Evolutionary conservation across 2,113 vertebrate species (phyloP).

Genomic region (Coracopsis vasa): DNA sequence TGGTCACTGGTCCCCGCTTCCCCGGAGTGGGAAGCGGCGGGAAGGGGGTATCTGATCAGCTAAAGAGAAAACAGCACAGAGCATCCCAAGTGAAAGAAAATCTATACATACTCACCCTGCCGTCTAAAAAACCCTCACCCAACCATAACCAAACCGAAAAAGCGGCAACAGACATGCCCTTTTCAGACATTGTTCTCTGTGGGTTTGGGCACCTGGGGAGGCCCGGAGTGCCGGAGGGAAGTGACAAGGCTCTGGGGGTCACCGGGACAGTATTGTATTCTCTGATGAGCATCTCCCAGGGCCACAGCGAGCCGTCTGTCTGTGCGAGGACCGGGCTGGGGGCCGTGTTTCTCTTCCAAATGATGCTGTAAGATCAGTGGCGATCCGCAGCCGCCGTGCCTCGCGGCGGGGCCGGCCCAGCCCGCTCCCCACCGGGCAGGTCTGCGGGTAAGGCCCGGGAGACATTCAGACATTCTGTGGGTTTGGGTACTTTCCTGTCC

Average conservation of each 20-base stretch:
- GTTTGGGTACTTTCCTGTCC: background rate
- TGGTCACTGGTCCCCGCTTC: rapidly evolving
- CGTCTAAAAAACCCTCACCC: rapidly evolving
- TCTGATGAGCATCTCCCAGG: background rate
- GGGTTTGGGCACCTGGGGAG: background rate
- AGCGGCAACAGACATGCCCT: background rate
- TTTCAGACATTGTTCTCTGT: background rate
- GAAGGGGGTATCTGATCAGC: rapidly evolving
- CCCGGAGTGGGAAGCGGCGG: background rate
- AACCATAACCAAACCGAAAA: background rate
- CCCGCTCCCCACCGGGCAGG: no score
- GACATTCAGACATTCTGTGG: background rate
- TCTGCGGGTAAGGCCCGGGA: rapidly evolving
- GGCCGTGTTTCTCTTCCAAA: background rate
- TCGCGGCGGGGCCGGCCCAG: no score
- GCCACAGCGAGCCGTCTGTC: background rate
- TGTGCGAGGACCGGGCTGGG: background rate
- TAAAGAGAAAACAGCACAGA: background rate
- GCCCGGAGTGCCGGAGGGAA: rapidly evolving
- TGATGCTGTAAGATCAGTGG: background rate
- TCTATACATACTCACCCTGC: rapidly evolving
- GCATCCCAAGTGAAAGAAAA: background rate
- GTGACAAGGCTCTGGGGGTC: rapidly evolving
- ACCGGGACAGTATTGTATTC: background rate
- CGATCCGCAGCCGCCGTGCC: background rate